Conservation (phyloP, 1,140 invertebrate genomes). For the Saccostrea echinata region DNA sequence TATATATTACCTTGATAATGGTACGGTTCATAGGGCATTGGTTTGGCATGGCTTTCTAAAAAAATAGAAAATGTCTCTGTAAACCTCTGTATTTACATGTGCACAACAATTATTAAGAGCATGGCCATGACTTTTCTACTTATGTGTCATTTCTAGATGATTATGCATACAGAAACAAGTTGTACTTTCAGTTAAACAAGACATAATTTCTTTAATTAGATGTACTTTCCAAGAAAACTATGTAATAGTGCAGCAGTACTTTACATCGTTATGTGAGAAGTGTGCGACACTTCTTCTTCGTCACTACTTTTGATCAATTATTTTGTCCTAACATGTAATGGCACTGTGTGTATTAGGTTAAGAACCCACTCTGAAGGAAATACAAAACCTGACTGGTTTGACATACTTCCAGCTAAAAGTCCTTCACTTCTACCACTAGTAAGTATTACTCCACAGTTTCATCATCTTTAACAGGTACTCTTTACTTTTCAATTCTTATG, state of each 20-base stretch:
- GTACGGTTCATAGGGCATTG: slow-evolving; percentile 8
- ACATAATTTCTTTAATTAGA: too few species aligned
- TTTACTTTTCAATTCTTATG: too few species aligned
- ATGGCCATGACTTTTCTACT: not conserved
- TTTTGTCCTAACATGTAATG: not conserved
- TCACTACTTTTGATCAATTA: not conserved
- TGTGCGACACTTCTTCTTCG: not conserved
- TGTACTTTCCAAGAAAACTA: not conserved
- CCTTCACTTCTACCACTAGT: too few species aligned
- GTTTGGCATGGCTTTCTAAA: not conserved
- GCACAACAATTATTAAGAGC: not conserved
- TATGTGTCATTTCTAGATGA: too few species aligned
- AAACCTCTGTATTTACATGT: not conserved
- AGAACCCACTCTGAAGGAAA: not conserved
- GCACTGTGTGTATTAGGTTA: not conserved
- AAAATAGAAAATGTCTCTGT: not conserved
- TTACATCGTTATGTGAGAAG: not conserved
- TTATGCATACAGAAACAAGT: too few species aligned
- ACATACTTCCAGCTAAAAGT: too few species aligned
- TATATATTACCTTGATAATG: slow-evolving; percentile 25
- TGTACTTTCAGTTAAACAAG: too few species aligned
- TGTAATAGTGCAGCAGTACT: not conserved
- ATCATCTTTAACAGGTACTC: too few species aligned
- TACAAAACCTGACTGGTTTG: not conserved
- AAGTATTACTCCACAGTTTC: too few species aligned